Evolutionary conservation across 2,797 vertebrate genomes (phyloP).

Genomic region (Enteromius radiatus): DNA sequence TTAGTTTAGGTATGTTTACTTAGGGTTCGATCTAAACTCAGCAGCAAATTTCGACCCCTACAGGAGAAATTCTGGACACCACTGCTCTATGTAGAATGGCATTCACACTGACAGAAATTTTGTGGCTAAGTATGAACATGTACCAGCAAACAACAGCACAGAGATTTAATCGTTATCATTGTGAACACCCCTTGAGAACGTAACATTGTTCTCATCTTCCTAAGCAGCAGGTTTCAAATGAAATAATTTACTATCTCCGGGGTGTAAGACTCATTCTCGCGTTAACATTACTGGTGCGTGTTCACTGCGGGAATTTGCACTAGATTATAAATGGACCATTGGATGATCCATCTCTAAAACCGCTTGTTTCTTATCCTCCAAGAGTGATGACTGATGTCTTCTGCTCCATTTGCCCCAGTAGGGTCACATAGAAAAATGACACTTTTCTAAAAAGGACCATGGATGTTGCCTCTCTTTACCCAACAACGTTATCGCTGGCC

Average conservation of each 20-base stretch:
- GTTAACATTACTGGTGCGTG: conserved; percentile 58
- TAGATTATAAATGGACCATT: conserved; percentile 52
- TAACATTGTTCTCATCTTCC: conserved; percentile 35
- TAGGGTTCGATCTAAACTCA: background rate
- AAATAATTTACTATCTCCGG: conserved; percentile 55
- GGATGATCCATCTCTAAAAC: conserved; percentile 44
- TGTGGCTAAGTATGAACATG: background rate
- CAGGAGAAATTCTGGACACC: background rate
- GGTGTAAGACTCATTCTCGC: conserved; percentile 53
- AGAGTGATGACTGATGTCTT: conserved; percentile 40
- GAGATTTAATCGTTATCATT: background rate
- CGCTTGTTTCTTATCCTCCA: conserved; percentile 25
- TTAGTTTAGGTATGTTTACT: background rate
- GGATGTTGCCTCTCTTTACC: conserved; percentile 31
- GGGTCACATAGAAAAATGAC: conserved; percentile 49
- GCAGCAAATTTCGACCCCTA: background rate
- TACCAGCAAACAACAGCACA: background rate
- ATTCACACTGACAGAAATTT: background rate
- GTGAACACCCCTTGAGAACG: background rate
- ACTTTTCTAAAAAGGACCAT: conserved; percentile 38
- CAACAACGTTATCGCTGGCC: background rate
- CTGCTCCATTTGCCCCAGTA: conserved; percentile 36
- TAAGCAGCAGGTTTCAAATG: conserved; percentile 41
- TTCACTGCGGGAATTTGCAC: conserved; percentile 54
- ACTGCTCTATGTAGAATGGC: background rate